Conservation (phyloP, 92 coral and sea anemone genomes). For the Paragorgia papillata region DNA sequence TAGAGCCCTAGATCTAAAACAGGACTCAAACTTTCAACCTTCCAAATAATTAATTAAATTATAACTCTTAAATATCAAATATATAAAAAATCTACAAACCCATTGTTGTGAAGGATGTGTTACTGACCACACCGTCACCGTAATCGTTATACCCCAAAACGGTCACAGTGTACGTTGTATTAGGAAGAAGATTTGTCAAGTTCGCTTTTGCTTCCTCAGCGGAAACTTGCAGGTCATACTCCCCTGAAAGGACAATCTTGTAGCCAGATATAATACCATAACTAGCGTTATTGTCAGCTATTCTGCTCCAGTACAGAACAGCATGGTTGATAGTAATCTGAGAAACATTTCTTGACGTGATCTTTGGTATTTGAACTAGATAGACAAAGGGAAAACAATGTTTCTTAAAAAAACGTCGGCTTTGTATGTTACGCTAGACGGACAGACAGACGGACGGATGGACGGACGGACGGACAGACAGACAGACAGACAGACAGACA, state of each 20-base stretch:
- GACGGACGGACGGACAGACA: too few relatives aligned
- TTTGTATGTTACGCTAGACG: too few relatives aligned
- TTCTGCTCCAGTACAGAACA: slow-evolving; percentile 5
- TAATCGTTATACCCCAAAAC: slow-evolving; percentile 18
- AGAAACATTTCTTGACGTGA: not conserved
- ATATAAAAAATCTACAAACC: not conserved
- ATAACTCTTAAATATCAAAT: not conserved
- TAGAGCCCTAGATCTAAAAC: not conserved
- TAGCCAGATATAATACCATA: slow-evolving; percentile 7
- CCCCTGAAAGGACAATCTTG: not conserved
- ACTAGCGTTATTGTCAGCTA: slow-evolving; percentile 6
- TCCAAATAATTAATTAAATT: not conserved
- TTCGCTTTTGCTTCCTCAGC: not conserved
- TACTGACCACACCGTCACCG: slow-evolving; percentile 27
- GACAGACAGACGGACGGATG: too few relatives aligned
- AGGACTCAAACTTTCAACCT: too few relatives aligned
- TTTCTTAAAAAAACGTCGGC: too few relatives aligned
- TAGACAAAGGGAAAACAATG: not conserved
- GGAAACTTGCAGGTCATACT: not conserved
- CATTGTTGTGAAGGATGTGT: slow-evolving; percentile 10
- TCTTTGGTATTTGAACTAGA: slow-evolving; percentile 28
- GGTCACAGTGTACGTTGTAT: slow-evolving; percentile 3
- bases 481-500: too few relatives aligned
- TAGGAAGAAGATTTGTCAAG: not conserved
- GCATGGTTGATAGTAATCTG: slow-evolving; percentile 2